Percentiles rank a stretch among this genome's conserved stretches.
Conservation (phyloP, 2,113 vertebrate genomes). For the Xenopus laevis region DNA sequence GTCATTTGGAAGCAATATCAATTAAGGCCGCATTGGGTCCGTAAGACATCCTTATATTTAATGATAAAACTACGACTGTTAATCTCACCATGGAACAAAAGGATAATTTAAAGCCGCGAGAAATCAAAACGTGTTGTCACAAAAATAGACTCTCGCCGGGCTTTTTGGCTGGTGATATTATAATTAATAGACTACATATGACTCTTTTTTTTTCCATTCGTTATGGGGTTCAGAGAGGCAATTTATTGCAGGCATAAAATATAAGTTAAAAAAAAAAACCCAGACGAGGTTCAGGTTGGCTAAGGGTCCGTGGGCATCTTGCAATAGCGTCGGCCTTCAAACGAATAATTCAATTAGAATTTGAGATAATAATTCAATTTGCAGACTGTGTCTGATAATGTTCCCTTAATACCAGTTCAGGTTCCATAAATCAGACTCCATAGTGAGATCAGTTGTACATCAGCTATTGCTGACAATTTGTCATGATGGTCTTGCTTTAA, state of each 20-base stretch:
- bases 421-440: slow-evolving; percentile 78
- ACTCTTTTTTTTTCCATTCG: slow-evolving; percentile 62
- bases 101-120: slow-evolving; percentile 79
- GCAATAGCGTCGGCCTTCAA: slow-evolving; percentile 70
- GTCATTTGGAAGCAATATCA: slow-evolving; percentile 80
- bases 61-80: slow-evolving; percentile 79
- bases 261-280: slow-evolving; percentile 68
- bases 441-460: slow-evolving; percentile 78
- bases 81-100: slow-evolving; percentile 76
- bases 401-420: slow-evolving; percentile 80
- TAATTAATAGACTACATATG: slow-evolving; percentile 80
- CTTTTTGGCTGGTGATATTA: slow-evolving; percentile 73
- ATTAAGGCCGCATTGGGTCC: slow-evolving; percentile 75
- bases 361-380: slow-evolving; percentile 80
- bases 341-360: slow-evolving; percentile 78
- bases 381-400: slow-evolving; percentile 77
- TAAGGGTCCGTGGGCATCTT: slow-evolving; percentile 73
- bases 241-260: slow-evolving; percentile 75
- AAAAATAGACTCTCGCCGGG: slow-evolving; percentile 74
- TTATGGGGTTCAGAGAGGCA: slow-evolving; percentile 73
- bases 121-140: slow-evolving; percentile 80
- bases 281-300: slow-evolving; percentile 67
- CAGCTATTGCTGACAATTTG: slow-evolving; percentile 74
- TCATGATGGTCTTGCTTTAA: too few species aligned
- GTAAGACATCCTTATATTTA: slow-evolving; percentile 79